Evolutionary conservation across 2,113 vertebrate species (phyloP), one percentile per base, ranked within the genome.

Genomic region (Saccopteryx leptura): DNA sequence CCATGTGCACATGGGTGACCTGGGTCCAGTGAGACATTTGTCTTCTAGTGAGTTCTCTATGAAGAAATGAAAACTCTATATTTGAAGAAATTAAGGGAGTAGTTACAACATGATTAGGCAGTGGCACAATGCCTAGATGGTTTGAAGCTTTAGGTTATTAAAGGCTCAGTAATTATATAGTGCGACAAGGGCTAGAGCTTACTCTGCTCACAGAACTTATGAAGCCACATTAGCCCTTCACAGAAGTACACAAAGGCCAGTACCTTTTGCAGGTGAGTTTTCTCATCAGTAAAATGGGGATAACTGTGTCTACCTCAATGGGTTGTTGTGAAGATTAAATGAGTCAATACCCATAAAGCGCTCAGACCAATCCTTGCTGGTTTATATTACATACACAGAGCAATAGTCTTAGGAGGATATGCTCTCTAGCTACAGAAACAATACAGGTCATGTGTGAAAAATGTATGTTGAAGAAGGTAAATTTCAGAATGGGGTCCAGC

Each of bases 41-140:
- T 96, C 90, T 95, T 86, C 74, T 61, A 33, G n/a, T 60, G 39
- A 66, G 9, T 87, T 95, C 88, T 94, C 48, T 66, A 17, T 72
- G 80, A 96, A 81, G 60, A 91, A 91, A 90, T 75, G 68, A 87
- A 93, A 93, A 93, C 39, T 93, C 76, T 71, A 5, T 66, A 81
- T 96, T 94, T 96, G 68, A 95, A 91, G 71, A 89, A 92, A 65
- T 58, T 78, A 71, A 79, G 26, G 56, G 65, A 91, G 68, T 83
- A 88, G 78, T 75, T 84, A 28, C 23, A 78, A 3, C 58, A 92
- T 21, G 66, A 71, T 6, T 72, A 94, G 60, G 61, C 52, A 81
- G 9, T 79, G 83, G 52, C 82, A 93, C 24, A 76, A 48, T 66
- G 33, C 21, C 63, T 92, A 39, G 78, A 52, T 83, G 60, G 66